Base-by-base conservation (phyloP, 2,113 vertebrate species). In the Nothocercus julius region DNA sequence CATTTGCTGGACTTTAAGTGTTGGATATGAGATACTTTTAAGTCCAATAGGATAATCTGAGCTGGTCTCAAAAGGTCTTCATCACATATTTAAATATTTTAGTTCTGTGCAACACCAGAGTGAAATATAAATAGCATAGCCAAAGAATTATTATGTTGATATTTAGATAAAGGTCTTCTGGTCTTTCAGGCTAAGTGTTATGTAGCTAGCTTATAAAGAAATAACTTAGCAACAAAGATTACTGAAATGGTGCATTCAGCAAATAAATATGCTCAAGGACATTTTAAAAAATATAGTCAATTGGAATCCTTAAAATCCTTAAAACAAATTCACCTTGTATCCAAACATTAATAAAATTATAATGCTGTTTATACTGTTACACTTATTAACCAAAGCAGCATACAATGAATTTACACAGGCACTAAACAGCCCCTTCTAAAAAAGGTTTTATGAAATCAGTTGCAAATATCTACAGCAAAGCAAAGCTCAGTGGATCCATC, bases 361-460 rank as follows among this genome's bases (percentile, higher is more conserved):
- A 90, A 49, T 24, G 14, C 21, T 79, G 59, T 70, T 94, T 91
- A 19, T 53, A 36, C 72, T 72, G 32, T 84, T 85, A 83, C 15
- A 78, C 20, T 91, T 93, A 68, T 87, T 95, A 92, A 92, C 27
- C 81, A 78, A 87, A 82, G 17, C 54, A 85, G 15, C 42, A 20
- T 36, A 62, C 78, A 45, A n/a, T 93, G 85, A 95, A 68, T 94
- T 95, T 94, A 89, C 78, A 93, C 20, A 90, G 22, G 18, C 17
- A 64, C 25, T 85, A 89, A 95, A 92, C 63, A 13, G 75, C 85
- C 70, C 72, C 70, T 69, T 59, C 63, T 96, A 95, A 67, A 79
- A 96, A 96, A 62, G 11, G 5, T 74, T 95, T 95, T 91, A 36
- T 82, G 74, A 94, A 95, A 82, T 49, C 27, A n/a, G 90, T 93